Evolutionary conservation across 2,888 invertebrate species (phyloP).

Genomic region (Drosophila rellima): DNA sequence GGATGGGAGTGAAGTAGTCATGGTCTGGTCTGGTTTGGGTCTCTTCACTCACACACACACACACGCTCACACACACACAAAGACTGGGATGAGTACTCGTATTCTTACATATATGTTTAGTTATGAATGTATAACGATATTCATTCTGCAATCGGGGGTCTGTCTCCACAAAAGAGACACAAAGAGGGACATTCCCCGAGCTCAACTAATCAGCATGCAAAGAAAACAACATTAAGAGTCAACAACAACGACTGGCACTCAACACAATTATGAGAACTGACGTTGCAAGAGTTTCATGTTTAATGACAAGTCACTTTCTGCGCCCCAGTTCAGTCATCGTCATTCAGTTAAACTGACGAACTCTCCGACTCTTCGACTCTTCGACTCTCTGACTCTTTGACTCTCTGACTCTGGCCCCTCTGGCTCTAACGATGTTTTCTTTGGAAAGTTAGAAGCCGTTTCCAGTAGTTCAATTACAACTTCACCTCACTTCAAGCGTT

Average conservation of each 20-base stretch:
- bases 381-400: constrained; percentile 38
- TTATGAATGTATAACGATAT: constrained; percentile 70
- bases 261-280: constrained; percentile 83
- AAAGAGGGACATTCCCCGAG: constrained; percentile 67
- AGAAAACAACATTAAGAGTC: constrained; percentile 81
- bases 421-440: constrained; percentile 78
- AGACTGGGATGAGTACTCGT: constrained; percentile 5
- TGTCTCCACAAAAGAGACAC: no score
- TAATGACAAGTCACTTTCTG: constrained; percentile 82
- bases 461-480: constrained; percentile 81
- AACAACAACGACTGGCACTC: constrained; percentile 78
- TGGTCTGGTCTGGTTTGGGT: constrained; percentile 47
- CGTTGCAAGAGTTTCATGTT: constrained; percentile 79
- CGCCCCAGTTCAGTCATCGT: constrained; percentile 77
- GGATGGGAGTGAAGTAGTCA: constrained; percentile 57
- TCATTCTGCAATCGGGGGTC: constrained; percentile 62
- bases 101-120: constrained; percentile 26
- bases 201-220: constrained; percentile 82
- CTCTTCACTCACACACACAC: constrained; percentile 50
- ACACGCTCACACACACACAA: constrained; percentile 1
- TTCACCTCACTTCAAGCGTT: constrained; percentile 72
- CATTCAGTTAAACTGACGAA: constrained; percentile 42
- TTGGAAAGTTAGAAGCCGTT: constrained; percentile 78
- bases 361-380: constrained; percentile 4
- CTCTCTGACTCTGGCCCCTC: constrained; percentile 23